phyloP scores from a whole-genome alignment of 2,113 vertebrate genomes.

The Nibea coibor region DNA sequence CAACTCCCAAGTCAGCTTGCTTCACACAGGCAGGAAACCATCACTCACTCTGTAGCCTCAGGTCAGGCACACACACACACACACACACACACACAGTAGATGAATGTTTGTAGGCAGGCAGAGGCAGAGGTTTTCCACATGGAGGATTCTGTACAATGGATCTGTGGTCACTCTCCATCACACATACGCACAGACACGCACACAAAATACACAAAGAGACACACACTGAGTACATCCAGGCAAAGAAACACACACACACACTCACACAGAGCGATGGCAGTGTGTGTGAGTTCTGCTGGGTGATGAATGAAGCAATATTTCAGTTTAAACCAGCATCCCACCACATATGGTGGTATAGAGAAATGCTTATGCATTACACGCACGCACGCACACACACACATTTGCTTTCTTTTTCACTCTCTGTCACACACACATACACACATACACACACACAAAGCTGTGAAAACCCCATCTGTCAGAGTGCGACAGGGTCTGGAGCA shows the following conservation, averaged over 20 bases:
- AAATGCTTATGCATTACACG: conserved; percentile 60
- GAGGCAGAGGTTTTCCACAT: conserved; percentile 74
- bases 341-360: conserved; percentile 68
- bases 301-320: conserved; percentile 82
- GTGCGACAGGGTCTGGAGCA: conserved; percentile 58
- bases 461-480: conserved; percentile 69
- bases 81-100: conserved; percentile 48
- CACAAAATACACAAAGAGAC: conserved; percentile 34
- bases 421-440: conserved; percentile 1
- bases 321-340: conserved; percentile 70
- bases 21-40: conserved; percentile 55
- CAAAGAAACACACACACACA: conserved; percentile 15
- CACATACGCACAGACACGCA: conserved; percentile 26
- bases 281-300: conserved; percentile 58
- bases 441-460: conserved; percentile 21
- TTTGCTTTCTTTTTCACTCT: background rate
- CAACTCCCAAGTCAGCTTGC: conserved; percentile 48
- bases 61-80: conserved; percentile 31
- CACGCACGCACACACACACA: conserved; percentile 34
- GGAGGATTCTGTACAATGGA: conserved; percentile 74
- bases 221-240: conserved; percentile 20
- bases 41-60: conserved; percentile 58
- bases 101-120: conserved; percentile 69
- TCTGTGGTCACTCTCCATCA: conserved; percentile 70
- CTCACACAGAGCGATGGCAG: conserved; percentile 19